phyloP scores from a whole-genome alignment of 1,140 invertebrate genomes.

The Lordiphosa clarofinis region DNA sequence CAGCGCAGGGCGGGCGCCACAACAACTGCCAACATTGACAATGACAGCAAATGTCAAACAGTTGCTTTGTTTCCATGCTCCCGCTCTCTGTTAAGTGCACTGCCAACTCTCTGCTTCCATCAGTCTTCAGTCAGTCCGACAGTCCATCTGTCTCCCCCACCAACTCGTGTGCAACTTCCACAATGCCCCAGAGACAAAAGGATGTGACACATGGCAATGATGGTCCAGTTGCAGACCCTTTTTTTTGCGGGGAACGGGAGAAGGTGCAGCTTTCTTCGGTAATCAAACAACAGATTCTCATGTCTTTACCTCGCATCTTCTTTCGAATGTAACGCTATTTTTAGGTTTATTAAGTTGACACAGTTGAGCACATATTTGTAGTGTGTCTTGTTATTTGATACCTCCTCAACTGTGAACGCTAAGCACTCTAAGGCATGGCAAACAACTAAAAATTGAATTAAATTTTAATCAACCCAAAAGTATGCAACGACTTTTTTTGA shows the following conservation, averaged over 20 bases:
- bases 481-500: too few relatives aligned
- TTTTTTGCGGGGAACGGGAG: background rate
- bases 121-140: conserved; percentile 35
- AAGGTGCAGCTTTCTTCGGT: conserved; percentile 4
- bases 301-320: background rate
- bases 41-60: conserved; percentile 74
- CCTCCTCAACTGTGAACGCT: too few relatives aligned
- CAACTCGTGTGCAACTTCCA: conserved; percentile 43
- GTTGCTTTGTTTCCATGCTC: conserved; percentile 14
- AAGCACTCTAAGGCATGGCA: too few relatives aligned
- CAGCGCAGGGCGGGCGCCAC: conserved; percentile 30
- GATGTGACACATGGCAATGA: conserved; percentile 34
- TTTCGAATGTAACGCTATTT: too few relatives aligned
- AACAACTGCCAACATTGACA: conserved; percentile 44
- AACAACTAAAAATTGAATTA: too few relatives aligned
- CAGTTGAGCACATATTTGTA: too few relatives aligned
- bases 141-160: conserved; percentile 40
- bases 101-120: conserved; percentile 28
- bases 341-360: too few relatives aligned
- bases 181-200: conserved; percentile 51
- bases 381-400: too few relatives aligned
- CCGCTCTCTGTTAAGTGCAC: conserved; percentile 25
- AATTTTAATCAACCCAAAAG: too few relatives aligned
- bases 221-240: conserved; percentile 2
- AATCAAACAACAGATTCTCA: conserved; percentile 4